Conservation (phyloP, 2,113 vertebrate genomes). For the Hiodon tergisus region DNA sequence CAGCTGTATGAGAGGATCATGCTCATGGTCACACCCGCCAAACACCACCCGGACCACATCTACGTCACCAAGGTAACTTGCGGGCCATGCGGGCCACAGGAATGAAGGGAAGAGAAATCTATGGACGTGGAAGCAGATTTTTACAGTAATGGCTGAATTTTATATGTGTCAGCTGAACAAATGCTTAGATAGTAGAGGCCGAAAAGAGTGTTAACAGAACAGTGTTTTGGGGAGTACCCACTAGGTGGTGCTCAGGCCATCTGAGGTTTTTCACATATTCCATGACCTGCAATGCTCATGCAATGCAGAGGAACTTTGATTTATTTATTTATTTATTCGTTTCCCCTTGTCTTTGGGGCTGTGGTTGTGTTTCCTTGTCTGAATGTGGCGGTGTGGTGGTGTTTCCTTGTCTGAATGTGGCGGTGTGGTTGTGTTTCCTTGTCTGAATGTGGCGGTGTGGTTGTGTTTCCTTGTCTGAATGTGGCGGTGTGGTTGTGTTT, state of each 20-base stretch:
- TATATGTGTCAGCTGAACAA: neutral
- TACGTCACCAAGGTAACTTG: conserved; percentile 87
- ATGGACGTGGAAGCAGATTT: neutral
- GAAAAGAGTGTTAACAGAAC: too few species aligned
- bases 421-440: neutral
- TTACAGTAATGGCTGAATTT: neutral
- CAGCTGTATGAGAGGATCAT: conserved; percentile 91
- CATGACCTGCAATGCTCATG: too few species aligned
- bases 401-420: neutral
- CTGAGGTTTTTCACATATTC: conserved; percentile 3
- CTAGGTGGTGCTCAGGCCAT: conserved; percentile 57
- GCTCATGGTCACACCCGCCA: conserved; percentile 90
- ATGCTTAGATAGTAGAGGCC: too few species aligned
- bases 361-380: neutral
- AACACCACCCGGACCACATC: conserved; percentile 92
- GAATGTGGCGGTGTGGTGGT: neutral
- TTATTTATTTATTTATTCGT: too few species aligned
- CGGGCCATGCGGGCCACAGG: too few species aligned
- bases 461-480: too few species aligned
- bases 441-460: neutral
- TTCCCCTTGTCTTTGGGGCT: too few species aligned
- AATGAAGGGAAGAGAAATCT: neutral
- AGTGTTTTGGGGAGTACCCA: conserved; percentile 31
- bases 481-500: neutral
- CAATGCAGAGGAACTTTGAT: too few species aligned